Base-by-base conservation (phyloP, 1,140 invertebrate genomes). In the Diachasmimorpha longicaudata region DNA sequence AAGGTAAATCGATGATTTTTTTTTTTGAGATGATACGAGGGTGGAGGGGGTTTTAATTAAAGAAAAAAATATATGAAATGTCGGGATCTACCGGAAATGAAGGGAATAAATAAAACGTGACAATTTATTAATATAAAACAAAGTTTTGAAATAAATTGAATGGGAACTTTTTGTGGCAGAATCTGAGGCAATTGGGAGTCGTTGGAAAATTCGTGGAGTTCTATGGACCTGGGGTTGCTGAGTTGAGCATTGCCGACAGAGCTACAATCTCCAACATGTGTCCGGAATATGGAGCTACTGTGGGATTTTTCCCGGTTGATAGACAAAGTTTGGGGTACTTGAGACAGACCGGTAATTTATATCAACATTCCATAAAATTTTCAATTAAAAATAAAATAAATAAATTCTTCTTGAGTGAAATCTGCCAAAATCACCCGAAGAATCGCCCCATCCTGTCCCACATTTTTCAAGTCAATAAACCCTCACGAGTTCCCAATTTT, bases 171-270 rank as follows among this genome's bases (percentile, higher is more conserved):
- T 76, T 75, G 75, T 89, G 88, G 16, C 82, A 97, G 95, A 95
- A 99, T 89, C 91, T 99, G 70, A 91, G 98, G 37, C 94, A 97
- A 86, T 83, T 98, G 63, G 98, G 98, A 68, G 98, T 99, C 25
- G 98, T 99, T 58, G 98, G 97, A 55, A 99, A 99, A 85, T 99
- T 99, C 90, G 98, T 99, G 1, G 98, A 99, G 90, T 99, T 99
- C 89, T 99, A 96, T 86, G 98, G 98, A 0, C 93, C 96, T 0
- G 98, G 98, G 8, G 96, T 99, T 10, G 85, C 92, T 0, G 92
- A 94, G 74, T 88, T 99, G 0, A 98, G 96, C 63, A 97, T 99
- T 70, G 98, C 98, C 3, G 98, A 99, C 89, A 87, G 98, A 76
- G 97, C 94, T 76, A 99, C 92, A 42, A 98, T 96, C 85, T 97